Evolutionary conservation across 2,113 vertebrate species (phyloP), one percentile per base, ranked within the genome.

Genomic region (Gracilinanus agilis): DNA sequence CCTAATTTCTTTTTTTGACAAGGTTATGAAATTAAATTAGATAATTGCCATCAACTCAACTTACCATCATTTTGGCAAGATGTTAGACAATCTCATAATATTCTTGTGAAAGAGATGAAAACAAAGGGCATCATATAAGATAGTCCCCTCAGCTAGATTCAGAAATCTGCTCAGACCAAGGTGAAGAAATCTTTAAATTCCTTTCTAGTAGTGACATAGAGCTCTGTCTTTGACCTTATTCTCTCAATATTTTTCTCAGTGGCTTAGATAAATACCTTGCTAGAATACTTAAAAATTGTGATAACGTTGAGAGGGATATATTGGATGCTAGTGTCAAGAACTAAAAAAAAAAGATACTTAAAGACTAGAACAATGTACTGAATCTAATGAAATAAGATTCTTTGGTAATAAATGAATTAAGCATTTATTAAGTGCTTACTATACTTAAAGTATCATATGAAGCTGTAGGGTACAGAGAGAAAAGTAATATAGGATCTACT

Each of bases 1-100:
- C 19, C 67, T 83, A 83, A 83, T 83, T 83, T 83, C 67, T n/a
- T 83, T 83, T 83, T 83, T 83, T 40, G 67, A 83, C 67, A 83
- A 19, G 7, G 67, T 23, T 83, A 40, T 11, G 40, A 83, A 83
- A 83, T 83, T 9, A 40, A 19, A 83, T 83, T 83, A 83, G 67
- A 23, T 19, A 40, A 40, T 83, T 83, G 34, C 67, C 19, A 83
- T 83, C n/a, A 83, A 83, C 34, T 23, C 4, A 19, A 83, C 7
- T 40, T 40, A 40, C 67, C n/a, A 23, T 16, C n/a, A 40, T 83
- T 40, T 21, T 83, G n/a, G 67, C 13, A 23, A 83, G 67, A 83
- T 40, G n/a, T 40, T 40, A 83, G 67, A 83, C n/a, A 83, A 40
- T 40, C 67, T 83, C 40, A 40, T 40, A 83, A 40, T 40, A 83